phyloP scores from a whole-genome alignment of 2,888 invertebrate genomes.

The Phortica magna region DNA sequence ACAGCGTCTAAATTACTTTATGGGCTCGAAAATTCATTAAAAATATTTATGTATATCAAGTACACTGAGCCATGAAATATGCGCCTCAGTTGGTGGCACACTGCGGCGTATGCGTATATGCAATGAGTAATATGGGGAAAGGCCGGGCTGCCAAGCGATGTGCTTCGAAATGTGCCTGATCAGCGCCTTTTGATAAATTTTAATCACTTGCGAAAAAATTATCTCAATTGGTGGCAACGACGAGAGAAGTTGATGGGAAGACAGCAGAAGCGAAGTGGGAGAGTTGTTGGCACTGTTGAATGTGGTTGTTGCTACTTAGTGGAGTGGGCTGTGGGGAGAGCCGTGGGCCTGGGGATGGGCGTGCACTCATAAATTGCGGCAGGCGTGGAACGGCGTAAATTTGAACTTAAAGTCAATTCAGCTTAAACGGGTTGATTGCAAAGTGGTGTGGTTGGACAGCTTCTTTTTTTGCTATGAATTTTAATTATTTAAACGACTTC shows the following conservation, averaged over 20 bases:
- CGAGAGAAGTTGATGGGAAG: too few species aligned
- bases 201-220: conserved; percentile 58
- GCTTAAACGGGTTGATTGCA: neutral
- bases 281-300: too few species aligned
- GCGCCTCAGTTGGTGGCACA: neutral
- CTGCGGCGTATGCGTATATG: neutral
- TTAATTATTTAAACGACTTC: conserved; percentile 69
- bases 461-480: conserved; percentile 57
- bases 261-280: too few species aligned
- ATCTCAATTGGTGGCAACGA: neutral
- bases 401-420: neutral
- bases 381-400: conserved; percentile 8
- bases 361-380: neutral
- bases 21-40: conserved; percentile 12
- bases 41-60: neutral
- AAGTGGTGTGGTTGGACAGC: neutral
- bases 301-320: too few species aligned
- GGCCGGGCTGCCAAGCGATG: neutral
- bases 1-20: neutral
- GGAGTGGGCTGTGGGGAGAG: too few species aligned
- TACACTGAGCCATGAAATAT: conserved; percentile 16
- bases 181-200: conserved; percentile 46
- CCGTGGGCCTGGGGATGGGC: neutral
- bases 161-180: conserved; percentile 15
- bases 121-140: neutral